Evolutionary conservation across 2,888 invertebrate genomes (phyloP).

Genomic region (Apamea sordens): DNA sequence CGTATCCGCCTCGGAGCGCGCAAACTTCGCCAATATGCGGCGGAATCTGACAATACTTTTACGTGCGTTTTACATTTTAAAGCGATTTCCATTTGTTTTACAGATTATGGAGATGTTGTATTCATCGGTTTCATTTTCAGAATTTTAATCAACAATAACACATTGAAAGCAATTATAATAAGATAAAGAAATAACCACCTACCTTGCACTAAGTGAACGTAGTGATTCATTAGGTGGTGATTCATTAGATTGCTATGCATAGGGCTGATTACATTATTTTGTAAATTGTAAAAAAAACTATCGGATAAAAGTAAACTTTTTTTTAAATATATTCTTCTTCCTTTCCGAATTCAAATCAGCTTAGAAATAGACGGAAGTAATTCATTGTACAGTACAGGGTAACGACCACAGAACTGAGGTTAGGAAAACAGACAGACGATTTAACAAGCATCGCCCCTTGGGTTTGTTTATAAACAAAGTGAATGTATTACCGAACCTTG

Average conservation of each 20-base stretch:
- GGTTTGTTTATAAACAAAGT: slow-evolving; percentile 70
- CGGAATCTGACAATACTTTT: slow-evolving; percentile 67
- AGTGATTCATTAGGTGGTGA: not conserved
- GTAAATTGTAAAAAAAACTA: not conserved
- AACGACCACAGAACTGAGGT: slow-evolving; percentile 30
- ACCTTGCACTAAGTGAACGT: not conserved
- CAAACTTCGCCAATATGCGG: slow-evolving; percentile 68
- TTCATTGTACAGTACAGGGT: slow-evolving; percentile 20
- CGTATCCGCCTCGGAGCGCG: slow-evolving; percentile 58
- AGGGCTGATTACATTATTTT: not conserved
- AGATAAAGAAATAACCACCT: not conserved
- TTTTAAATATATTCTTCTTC: slow-evolving; percentile 7
- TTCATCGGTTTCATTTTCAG: slow-evolving; percentile 6
- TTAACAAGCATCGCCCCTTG: slow-evolving; percentile 49
- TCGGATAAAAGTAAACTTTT: not conserved
- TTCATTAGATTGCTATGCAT: too few relatives aligned
- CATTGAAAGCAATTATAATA: not conserved
- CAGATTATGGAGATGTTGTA: slow-evolving; percentile 35
- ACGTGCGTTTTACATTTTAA: slow-evolving; percentile 62
- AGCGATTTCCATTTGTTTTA: slow-evolving; percentile 44
- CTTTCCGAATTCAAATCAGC: slow-evolving; percentile 28
- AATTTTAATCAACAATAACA: not conserved
- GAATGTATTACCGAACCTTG: slow-evolving; percentile 66
- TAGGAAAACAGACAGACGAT: slow-evolving; percentile 54
- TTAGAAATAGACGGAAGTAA: slow-evolving; percentile 22